A percentile compares a stretch with the other conserved stretches of the same genome.
phyloP scores from a whole-genome alignment of 35 echinoderm and acorn worm species.

The Diadema setosum region DNA sequence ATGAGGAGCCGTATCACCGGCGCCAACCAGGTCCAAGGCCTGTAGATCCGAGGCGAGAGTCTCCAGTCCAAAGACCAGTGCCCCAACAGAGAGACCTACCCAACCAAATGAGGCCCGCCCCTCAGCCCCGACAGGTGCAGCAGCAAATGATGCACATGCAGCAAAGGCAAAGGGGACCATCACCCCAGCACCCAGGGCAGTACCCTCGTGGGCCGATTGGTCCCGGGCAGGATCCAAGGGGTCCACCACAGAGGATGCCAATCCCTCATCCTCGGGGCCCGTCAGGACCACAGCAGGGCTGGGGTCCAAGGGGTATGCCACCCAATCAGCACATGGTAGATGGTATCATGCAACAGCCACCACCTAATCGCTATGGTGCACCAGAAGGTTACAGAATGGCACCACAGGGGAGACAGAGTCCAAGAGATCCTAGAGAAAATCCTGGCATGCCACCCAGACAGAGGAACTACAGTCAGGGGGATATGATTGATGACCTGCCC shows the following conservation, averaged over 20 bases:
- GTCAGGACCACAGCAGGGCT: background rate
- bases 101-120: conserved; percentile 12
- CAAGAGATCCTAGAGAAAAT: background rate
- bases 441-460: background rate
- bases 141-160: conserved; percentile 1
- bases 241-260: conserved; percentile 24
- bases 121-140: conserved; percentile 10
- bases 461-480: conserved; percentile 6
- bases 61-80: conserved; percentile 28
- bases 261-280: background rate
- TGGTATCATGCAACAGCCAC: background rate
- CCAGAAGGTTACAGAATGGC: background rate
- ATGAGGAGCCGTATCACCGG: conserved; percentile 44
- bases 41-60: background rate
- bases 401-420: background rate
- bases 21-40: conserved; percentile 34
- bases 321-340: background rate
- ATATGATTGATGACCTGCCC: background rate
- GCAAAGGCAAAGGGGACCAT: conserved; percentile 25
- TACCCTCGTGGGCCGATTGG: background rate
- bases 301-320: background rate
- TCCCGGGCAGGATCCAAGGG: conserved; percentile 10
- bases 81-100: conserved; percentile 43
- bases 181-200: conserved; percentile 22
- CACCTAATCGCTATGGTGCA: background rate